Evolutionary conservation across 2,888 invertebrate genomes (phyloP).

Genomic region (Lobophora halterata): DNA sequence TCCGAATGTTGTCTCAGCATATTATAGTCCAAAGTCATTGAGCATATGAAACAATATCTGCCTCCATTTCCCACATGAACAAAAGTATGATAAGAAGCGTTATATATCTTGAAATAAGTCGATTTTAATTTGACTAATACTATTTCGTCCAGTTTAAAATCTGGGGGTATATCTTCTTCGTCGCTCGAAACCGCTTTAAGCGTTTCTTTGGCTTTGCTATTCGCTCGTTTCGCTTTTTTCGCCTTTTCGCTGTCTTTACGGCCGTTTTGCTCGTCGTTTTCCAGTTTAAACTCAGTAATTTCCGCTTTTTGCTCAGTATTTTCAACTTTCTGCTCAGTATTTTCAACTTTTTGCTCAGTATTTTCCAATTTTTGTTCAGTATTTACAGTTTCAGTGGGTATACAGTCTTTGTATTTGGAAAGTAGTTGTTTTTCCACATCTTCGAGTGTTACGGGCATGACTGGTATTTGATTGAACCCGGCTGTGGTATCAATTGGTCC

Average conservation of each 20-base stretch:
- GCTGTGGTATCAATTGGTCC: too few relatives aligned
- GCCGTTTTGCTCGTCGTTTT: too few relatives aligned
- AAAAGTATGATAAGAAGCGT: slow-evolving; percentile 17
- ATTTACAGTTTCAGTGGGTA: too few relatives aligned
- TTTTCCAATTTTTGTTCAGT: too few relatives aligned
- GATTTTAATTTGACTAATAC: slow-evolving; percentile 22
- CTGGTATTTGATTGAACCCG: too few relatives aligned
- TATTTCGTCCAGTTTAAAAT: slow-evolving; percentile 16
- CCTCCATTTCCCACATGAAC: slow-evolving; percentile 15
- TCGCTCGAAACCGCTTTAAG: not conserved
- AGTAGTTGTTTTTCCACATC: too few relatives aligned
- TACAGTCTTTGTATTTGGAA: too few relatives aligned
- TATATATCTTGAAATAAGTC: slow-evolving; percentile 17
- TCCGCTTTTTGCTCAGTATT: too few relatives aligned
- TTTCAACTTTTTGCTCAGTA: too few relatives aligned
- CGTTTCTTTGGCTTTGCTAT: slow-evolving; percentile 1
- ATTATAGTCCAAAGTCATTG: not conserved
- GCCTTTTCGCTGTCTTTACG: not conserved
- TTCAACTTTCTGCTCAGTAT: too few relatives aligned
- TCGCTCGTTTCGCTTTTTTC: not conserved
- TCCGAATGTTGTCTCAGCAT: slow-evolving; percentile 7
- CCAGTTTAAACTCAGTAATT: too few relatives aligned
- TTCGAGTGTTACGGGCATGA: too few relatives aligned
- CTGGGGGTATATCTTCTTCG: not conserved
- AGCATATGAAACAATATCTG: slow-evolving; percentile 24